Base-by-base conservation (phyloP, 2,888 invertebrate species). In the Aleiodes alternator region DNA sequence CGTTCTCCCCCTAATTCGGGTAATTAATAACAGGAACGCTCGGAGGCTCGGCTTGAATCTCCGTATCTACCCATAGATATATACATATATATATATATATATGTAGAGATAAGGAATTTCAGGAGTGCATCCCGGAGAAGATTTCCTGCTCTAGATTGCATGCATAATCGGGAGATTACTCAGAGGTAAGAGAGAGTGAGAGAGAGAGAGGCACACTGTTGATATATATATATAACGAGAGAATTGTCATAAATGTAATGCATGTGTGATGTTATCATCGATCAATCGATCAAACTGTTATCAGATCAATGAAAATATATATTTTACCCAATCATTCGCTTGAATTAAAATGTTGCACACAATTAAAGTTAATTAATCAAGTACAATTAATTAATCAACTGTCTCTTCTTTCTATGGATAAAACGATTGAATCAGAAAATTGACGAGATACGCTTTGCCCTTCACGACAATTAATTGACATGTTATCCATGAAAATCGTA, bases 1-100 rank as follows among this genome's bases (percentile, higher is more conserved):
- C 72, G 73, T 71, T 76, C 57, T 31, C 71, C 69, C 64, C 57
- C 74, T 80, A 79, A 78, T 80, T 76, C 72, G 51, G 66, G 75
- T 77, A 80, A 77, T 80, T 79, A 64, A 64, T 64, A 64, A 64
- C 48, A 64, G 64, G 64, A 64, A 64, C 64, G 64, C 64, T 64
- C 43, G 12, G 64, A 64, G 64, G 64, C 64, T 48, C 48, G 64
- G 9, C 64, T 43, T 43, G 64, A 64, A 64, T 64, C 64, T 64
- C 64, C 64, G 23, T 64, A 23, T 64, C 64, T 16, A 64, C 64
- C 64, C 34, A 43, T 43, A 43, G 43, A 43, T 43, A 43, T 9
- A 43, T 43, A n/a, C n/a, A n/a, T n/a, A n/a, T n/a, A 43, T 11
- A 43, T 43, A 43, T 43, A 43, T 43, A 64, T 64, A 64, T 64